These are phyloP conservation scores for Tetramorium alpestre DNA, from an alignment of 1,140 invertebrate species.

Conservation along the genomic window DNA sequence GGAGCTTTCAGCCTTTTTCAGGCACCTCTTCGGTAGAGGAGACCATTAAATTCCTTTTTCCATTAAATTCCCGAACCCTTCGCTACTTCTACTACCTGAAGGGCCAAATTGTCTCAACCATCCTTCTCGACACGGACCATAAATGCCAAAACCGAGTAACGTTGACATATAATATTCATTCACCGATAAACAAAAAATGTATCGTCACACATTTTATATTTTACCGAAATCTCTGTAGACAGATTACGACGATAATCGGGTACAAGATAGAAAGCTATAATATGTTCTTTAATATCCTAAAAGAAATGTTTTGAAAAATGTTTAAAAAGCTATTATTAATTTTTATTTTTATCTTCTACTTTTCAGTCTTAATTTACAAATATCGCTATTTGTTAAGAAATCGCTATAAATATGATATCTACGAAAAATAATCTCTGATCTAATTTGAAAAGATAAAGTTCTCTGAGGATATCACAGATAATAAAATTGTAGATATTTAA, in stretches of 20 bases:
- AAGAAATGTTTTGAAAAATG: too few species aligned
- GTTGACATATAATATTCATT: not conserved
- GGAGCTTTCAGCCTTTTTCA: not conserved
- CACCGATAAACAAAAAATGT: not conserved
- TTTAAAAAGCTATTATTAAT: too few species aligned
- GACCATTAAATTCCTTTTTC: not conserved
- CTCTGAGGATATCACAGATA: too few species aligned
- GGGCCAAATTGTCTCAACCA: slow-evolving; percentile 50
- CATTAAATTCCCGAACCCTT: slow-evolving; percentile 31
- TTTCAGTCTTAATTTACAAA: too few species aligned
- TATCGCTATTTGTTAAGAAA: too few species aligned
- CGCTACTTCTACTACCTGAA: slow-evolving; percentile 53
- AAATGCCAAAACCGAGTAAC: slow-evolving; percentile 28
- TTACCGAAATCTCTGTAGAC: not conserved
- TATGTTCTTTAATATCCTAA: too few species aligned
- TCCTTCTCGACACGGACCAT: not conserved
- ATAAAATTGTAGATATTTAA: not conserved
- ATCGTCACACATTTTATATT: not conserved
- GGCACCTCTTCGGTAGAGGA: not conserved
- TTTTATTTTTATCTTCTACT: too few species aligned
- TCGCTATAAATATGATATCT: too few species aligned
- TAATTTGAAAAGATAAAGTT: not conserved
- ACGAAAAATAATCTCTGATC: too few species aligned
- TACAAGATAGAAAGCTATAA: too few species aligned
- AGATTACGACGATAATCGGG: not conserved